Base-by-base conservation (phyloP, 2,888 invertebrate genomes). In the Tortrix viridana region DNA sequence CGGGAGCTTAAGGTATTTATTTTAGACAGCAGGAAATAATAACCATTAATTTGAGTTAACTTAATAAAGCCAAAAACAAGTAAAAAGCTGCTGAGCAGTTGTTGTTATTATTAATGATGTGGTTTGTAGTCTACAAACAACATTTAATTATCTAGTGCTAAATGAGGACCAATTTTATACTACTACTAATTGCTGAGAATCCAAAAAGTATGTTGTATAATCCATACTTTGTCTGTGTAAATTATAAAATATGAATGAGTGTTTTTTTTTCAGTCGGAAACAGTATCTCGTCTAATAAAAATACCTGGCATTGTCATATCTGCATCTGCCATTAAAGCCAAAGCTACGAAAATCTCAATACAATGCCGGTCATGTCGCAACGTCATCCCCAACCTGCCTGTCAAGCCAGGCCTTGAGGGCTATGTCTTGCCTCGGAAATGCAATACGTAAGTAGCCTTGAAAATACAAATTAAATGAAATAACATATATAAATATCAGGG, bases 331-430 rank as follows among this genome's bases (percentile, higher is more conserved):
- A 97, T 99, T 66, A 96, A 96, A 85, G 96, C 99, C 0, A 99
- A 99, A 85, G 99, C 99, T 0, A 98, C 97, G 0, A 96, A 95
- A 77, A 97, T 99, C 78, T 96, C 98, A 0, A 96, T 99, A 65
- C 99, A 99, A 89, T 99, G 99, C 80, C 94, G 98, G 32, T 96
- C 97, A 16, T 99, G 99, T 79, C 95, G 96, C 72, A 97, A 96
- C 78, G 94, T 97, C 4, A 95, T 99, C 64, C 95, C 97, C 0
- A 98, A 99, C 85, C 93, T 99, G 58, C 93, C 95, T 23, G 96
- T 99, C 0, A 98, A 97, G 80, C 97, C 99, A 6, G 99, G 99
- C 0, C 89, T 99, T 5, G 99, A 99, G 79, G 99, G 99, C 1
- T 99, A 98, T 90, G 94, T 97, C 0, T 91, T 99, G 88, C 99